phyloP scores from a whole-genome alignment of 1,140 invertebrate species.

The Bombus waltoni region DNA sequence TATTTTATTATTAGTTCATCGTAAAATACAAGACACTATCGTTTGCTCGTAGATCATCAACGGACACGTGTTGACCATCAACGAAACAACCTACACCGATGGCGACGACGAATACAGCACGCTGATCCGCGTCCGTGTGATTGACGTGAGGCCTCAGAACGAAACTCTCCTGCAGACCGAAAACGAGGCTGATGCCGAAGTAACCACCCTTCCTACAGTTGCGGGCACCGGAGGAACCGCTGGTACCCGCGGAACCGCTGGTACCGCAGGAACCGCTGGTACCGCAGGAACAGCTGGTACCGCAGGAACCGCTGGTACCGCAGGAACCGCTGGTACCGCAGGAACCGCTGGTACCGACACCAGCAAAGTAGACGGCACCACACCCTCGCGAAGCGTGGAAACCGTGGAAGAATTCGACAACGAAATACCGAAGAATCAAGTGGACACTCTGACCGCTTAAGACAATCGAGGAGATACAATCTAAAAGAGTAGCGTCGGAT shows the following conservation, averaged over 20 bases:
- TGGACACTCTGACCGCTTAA: constrained; percentile 76
- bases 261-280: no score
- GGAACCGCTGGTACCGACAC: no score
- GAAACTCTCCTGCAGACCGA: constrained; percentile 64
- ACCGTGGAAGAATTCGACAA: constrained; percentile 77
- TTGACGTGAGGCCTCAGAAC: constrained; percentile 83
- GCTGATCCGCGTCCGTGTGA: constrained; percentile 81
- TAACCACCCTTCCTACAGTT: constrained; percentile 31
- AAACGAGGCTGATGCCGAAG: constrained; percentile 53
- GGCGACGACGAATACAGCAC: constrained; percentile 78
- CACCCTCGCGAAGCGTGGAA: constrained; percentile 71
- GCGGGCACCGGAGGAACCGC: not conserved
- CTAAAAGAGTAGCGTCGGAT: not conserved
- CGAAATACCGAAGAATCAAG: constrained; percentile 76
- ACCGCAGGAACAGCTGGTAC: no score
- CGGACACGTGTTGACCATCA: constrained; percentile 84
- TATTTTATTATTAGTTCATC: not conserved
- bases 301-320: no score
- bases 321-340: no score
- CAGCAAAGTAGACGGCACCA: no score
- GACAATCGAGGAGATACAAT: not conserved
- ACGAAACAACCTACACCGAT: constrained; percentile 83
- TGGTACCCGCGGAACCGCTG: no score
- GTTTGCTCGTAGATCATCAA: constrained; percentile 81
- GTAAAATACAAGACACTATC: not conserved